phyloP scores from a whole-genome alignment of 2,797 vertebrate species.

The Loris lydekkerianus region DNA sequence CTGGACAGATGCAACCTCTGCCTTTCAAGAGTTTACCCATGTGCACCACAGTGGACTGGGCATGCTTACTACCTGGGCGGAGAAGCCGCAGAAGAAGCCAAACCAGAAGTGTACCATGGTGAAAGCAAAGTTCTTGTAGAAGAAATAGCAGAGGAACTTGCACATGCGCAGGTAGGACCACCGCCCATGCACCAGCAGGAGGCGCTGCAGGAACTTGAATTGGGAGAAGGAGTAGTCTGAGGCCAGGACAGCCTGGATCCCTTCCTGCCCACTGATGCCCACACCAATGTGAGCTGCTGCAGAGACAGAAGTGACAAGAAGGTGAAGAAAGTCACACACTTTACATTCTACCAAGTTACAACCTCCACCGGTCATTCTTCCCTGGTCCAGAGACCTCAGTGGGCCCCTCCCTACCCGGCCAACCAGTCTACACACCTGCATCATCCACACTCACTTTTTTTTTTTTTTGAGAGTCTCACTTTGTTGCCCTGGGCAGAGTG shows the following conservation, averaged over 20 bases:
- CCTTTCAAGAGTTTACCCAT: background rate
- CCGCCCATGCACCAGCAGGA: constrained; percentile 96
- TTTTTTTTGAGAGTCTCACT: no score
- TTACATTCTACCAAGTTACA: background rate
- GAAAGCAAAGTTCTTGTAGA: constrained; percentile 99
- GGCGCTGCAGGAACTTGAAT: constrained; percentile 97
- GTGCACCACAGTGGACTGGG: background rate
- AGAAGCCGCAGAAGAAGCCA: constrained; percentile 98
- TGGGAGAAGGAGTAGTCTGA: constrained; percentile 97
- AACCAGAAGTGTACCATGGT: constrained; percentile 99
- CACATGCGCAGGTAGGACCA: constrained; percentile 99
- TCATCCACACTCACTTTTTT: constrained; percentile 92
- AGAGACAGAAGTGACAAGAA: background rate
- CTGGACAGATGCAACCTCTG: background rate
- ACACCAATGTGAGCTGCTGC: constrained; percentile 96
- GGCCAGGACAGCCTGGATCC: constrained; percentile 96
- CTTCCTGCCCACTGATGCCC: constrained; percentile 97
- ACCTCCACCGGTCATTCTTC: accelerated
- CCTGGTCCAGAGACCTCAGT: background rate
- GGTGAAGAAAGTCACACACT: background rate
- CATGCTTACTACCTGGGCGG: constrained; percentile 92
- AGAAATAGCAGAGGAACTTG: constrained; percentile 98
- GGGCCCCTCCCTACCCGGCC: accelerated
- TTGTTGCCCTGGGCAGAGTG: no score
- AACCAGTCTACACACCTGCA: accelerated